Evolutionary conservation across 2,888 invertebrate genomes (phyloP).

Genomic region (Junonia oenone): DNA sequence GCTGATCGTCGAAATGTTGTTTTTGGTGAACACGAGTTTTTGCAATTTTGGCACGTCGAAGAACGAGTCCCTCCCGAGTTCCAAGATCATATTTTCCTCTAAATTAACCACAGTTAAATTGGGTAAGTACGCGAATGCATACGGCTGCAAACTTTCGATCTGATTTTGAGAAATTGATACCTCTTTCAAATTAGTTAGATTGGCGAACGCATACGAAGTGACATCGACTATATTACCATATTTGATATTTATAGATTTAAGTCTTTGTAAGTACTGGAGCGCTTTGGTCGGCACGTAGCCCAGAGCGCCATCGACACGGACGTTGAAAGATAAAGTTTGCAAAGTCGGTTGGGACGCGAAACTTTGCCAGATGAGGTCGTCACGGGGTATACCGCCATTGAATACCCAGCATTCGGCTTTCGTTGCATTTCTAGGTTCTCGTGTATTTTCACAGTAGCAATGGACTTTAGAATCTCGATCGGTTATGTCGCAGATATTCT

Average conservation of each 20-base stretch:
- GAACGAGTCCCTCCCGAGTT: constrained; percentile 86
- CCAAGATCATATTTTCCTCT: constrained; percentile 87
- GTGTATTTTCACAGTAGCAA: constrained; percentile 83
- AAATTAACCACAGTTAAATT: constrained; percentile 84
- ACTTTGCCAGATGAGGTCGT: constrained; percentile 86
- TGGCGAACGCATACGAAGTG: constrained; percentile 85
- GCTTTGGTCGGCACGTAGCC: constrained; percentile 86
- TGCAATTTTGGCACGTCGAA: constrained; percentile 85
- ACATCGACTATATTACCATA: constrained; percentile 85
- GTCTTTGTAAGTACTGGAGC: constrained; percentile 82
- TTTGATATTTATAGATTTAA: constrained; percentile 84
- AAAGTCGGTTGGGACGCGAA: constrained; percentile 86
- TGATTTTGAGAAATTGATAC: constrained; percentile 84
- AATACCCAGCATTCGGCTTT: constrained; percentile 90
- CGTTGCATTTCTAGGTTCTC: constrained; percentile 78
- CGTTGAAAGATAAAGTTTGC: constrained; percentile 84
- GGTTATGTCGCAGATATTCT: constrained; percentile 80
- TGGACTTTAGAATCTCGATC: constrained; percentile 79
- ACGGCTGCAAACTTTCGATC: constrained; percentile 83
- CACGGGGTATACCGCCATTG: constrained; percentile 82
- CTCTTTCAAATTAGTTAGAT: constrained; percentile 83
- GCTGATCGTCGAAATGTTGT: constrained; percentile 90
- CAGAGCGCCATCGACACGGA: constrained; percentile 84
- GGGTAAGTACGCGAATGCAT: constrained; percentile 86
- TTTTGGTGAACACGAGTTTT: constrained; percentile 89